Percentiles rank a stretch among this genome's conserved stretches.
Conservation (phyloP, 2,888 invertebrate genomes). For the Nycteola revayana region DNA sequence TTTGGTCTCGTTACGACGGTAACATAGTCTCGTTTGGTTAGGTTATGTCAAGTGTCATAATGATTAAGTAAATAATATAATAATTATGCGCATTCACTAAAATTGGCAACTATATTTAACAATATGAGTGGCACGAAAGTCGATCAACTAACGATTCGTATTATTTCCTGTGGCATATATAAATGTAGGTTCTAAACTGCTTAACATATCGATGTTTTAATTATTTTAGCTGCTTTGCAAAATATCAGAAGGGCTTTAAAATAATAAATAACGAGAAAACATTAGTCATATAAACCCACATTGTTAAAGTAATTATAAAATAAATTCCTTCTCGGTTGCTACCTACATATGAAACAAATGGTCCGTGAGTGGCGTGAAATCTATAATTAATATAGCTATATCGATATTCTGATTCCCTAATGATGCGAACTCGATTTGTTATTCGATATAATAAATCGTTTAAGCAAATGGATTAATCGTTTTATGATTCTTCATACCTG, state of each 20-base stretch:
- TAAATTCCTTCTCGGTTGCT: conserved; percentile 28
- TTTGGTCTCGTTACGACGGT: too few species aligned
- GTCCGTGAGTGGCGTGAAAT: conserved; percentile 48
- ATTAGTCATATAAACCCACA: conserved; percentile 19
- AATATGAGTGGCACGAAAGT: too few species aligned
- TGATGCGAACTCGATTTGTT: conserved; percentile 35
- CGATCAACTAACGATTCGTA: too few species aligned
- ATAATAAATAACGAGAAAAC: background rate
- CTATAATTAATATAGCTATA: conserved; percentile 39
- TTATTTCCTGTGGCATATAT: too few species aligned
- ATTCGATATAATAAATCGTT: conserved; percentile 34
- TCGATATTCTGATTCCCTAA: conserved; percentile 20
- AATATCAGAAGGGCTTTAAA: too few species aligned
- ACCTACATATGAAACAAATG: conserved; percentile 36
- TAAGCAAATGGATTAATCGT: conserved; percentile 28
- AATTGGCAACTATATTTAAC: too few species aligned
- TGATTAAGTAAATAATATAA: too few species aligned
- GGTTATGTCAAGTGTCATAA: too few species aligned
- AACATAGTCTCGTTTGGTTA: too few species aligned
- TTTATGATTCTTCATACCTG: conserved; percentile 14
- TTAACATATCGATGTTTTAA: too few species aligned
- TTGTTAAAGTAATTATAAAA: conserved; percentile 17
- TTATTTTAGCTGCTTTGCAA: background rate
- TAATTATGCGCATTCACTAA: too few species aligned
- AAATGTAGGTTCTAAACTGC: too few species aligned